Base-by-base conservation (phyloP, 2,797 vertebrate genomes). In the Harpagifer antarcticus region DNA sequence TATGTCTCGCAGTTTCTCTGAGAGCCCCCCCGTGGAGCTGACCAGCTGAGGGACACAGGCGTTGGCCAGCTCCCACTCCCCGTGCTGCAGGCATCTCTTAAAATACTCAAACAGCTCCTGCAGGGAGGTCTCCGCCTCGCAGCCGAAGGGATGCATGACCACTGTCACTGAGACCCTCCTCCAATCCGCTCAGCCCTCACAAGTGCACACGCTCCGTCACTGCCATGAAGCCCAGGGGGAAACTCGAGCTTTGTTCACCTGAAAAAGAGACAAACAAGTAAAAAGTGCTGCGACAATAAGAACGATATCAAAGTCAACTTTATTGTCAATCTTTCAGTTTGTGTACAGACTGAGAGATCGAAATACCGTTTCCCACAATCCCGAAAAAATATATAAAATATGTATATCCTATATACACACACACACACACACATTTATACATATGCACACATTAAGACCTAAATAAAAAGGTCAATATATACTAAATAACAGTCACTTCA, bases 51-150 rank as follows among this genome's bases (percentile, higher is more conserved):
- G 94, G 27, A 98, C 91, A 31, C 97, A 99, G 27, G 98, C 97
- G 45, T 91, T 94, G 0, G 96, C 97, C 63, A 99, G 91, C 90
- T 96, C 97, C 98, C 97, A 99, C 83, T 97, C 95, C 9, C 96
- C 97, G 3, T 86, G 92, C 78, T 72, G 92, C 37, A 98, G 83
- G 72, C 96, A 97, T 73, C 93, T 93, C 23, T 95, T 95, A 91
- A 99, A 99, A 85, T 97, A 97, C 5, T 54, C 86, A 17, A 96
- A 97, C 42, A 99, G 95, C 71, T 93, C 93, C 84, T 94, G 91
- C 50, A 96, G 89, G 1, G 97, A 98, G 9, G 89, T 94, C 68
- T 92, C 93, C 33, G 96, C 94, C 78, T 99, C 98, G 0, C 89
- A 86, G 71, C 96, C 96, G 33, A 97, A 97, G 0, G 96, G 94